Percentiles rank a stretch among this genome's conserved stretches.
These are phyloP conservation scores for Eupeodes latifasciatus DNA, from an alignment of 2,888 invertebrate genomes.

Conservation along the genomic window DNA sequence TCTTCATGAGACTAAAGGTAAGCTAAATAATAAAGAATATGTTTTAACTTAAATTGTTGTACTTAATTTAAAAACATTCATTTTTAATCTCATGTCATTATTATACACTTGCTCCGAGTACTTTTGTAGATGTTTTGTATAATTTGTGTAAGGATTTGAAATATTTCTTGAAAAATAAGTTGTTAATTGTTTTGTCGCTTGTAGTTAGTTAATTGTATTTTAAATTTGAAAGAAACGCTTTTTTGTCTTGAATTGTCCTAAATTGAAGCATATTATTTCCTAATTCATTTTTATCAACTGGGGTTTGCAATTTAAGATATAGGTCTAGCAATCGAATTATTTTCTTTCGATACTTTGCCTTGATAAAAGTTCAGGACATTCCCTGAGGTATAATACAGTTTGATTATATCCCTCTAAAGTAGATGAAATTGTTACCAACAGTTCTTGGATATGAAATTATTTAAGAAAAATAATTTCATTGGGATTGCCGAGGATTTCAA, in stretches of 20 bases:
- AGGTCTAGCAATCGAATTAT: too few species aligned
- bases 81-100: constrained; percentile 44
- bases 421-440: too few species aligned
- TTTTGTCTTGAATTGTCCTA: not conserved
- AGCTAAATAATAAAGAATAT: constrained; percentile 48
- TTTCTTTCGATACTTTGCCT: too few species aligned
- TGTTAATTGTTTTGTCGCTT: constrained; percentile 25
- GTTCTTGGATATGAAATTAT: too few species aligned
- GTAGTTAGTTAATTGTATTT: constrained; percentile 32
- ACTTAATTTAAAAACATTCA: too few species aligned
- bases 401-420: too few species aligned
- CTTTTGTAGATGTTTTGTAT: constrained; percentile 7
- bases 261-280: not conserved
- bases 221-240: not conserved
- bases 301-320: not conserved
- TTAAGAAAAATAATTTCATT: too few species aligned
- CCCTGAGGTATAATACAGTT: too few species aligned
- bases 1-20: constrained; percentile 89
- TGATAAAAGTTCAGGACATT: too few species aligned
- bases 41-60: too few species aligned
- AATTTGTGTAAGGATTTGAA: not conserved
- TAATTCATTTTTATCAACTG: not conserved
- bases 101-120: constrained; percentile 47
- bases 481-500: too few species aligned
- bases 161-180: not conserved